Evolutionary conservation across 1,140 invertebrate species (phyloP), one percentile per base, ranked within the genome.

Genomic region (Drosophila parvula): DNA sequence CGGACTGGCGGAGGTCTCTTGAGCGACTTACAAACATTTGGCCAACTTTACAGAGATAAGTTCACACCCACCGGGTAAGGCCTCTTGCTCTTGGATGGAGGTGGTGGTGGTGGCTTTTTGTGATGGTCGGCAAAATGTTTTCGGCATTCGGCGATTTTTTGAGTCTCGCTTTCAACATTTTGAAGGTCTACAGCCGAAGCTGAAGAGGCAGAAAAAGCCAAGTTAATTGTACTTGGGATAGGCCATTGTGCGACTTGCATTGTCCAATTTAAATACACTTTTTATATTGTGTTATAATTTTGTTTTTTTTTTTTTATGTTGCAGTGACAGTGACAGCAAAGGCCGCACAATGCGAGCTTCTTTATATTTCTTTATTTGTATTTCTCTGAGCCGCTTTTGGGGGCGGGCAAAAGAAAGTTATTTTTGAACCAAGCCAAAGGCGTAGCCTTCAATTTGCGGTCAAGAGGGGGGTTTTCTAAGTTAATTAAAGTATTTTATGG

Each of bases 131-230:
- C 73, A 76, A 77, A 74, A 69, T 82, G 44, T 65, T 68, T 68
- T 68, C n/a, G 28, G 57, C 48, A 55, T 56, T 70, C 59, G 65
- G 60, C 60, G 32, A 28, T 47, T 55, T 55, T 75, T 71, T 68
- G n/a, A 51, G 47, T 79, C 69, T 82, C 75, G 80, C 80, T 82
- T 83, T 82, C 57, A 83, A 41, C 64, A 47, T 76, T 84, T 83
- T 73, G 80, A 83, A 83, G 80, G 80, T 82, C 81, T 74, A 22
- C 0, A 38, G 18, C 30, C 47, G 14, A 16, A 65, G 75, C 45
- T 62, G 43, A 69, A 57, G 44, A 67, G 60, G 57, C 74, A 58
- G 56, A 60, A 51, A 47, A 59, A 73, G 68, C 71, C 45, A 67
- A 65, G 69, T 65, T 74, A 81, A 78, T 63, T 73, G 53, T 71